Evolutionary conservation across 2,888 invertebrate genomes (phyloP).

Genomic region (Eilema griseolum): DNA sequence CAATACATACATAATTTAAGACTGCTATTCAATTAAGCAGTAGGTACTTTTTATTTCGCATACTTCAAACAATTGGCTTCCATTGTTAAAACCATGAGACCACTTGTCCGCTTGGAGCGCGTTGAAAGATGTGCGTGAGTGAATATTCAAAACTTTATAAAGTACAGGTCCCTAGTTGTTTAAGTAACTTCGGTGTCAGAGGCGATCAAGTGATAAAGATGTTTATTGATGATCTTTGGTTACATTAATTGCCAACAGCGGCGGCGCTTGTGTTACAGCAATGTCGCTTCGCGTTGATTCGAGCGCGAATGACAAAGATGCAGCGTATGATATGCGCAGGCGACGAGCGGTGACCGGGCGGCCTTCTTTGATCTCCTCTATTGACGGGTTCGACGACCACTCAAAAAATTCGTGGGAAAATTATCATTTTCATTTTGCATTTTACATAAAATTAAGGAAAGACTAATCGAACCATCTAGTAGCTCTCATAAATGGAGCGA

Average conservation of each 20-base stretch:
- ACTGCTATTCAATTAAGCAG: neutral
- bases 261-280: slow-evolving; percentile 79
- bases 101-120: slow-evolving; percentile 51
- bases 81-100: slow-evolving; percentile 22
- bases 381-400: slow-evolving; percentile 79
- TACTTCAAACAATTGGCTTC: slow-evolving; percentile 13
- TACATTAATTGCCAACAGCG: slow-evolving; percentile 84
- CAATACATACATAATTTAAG: neutral
- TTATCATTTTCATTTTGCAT: slow-evolving; percentile 41
- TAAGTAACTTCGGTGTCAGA: slow-evolving; percentile 77
- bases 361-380: slow-evolving; percentile 75
- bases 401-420: slow-evolving; percentile 75
- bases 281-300: slow-evolving; percentile 70
- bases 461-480: too few species aligned
- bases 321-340: slow-evolving; percentile 71
- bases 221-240: slow-evolving; percentile 85
- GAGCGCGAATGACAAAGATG: slow-evolving; percentile 84
- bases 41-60: slow-evolving; percentile 2
- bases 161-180: slow-evolving; percentile 72
- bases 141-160: slow-evolving; percentile 77
- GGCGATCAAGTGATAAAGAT: slow-evolving; percentile 85
- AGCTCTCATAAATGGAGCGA: neutral
- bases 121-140: slow-evolving; percentile 80
- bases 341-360: slow-evolving; percentile 58
- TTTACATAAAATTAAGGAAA: slow-evolving; percentile 10